A percentile compares a stretch with the other conserved stretches of the same genome.
These are phyloP conservation scores for Poeciliopsis gracilis DNA, from an alignment of 2,797 vertebrate species.

Conservation along the genomic window DNA sequence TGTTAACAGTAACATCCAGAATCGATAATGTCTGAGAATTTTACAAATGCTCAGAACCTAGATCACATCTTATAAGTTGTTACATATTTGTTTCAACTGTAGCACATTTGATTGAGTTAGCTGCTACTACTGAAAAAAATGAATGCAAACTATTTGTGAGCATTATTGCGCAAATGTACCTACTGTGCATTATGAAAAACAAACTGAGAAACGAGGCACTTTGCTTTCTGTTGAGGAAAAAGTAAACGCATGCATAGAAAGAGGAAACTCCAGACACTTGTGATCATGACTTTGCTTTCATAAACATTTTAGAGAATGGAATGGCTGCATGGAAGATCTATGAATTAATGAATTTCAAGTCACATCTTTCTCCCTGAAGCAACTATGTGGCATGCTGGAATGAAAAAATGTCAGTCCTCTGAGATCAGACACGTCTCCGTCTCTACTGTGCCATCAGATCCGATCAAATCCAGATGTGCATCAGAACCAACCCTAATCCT, in stretches of 20 bases:
- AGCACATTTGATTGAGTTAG: neutral
- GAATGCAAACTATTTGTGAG: neutral
- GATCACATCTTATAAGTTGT: neutral
- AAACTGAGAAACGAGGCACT: slow-evolving; percentile 9
- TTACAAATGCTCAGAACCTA: neutral
- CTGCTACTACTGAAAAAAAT: neutral
- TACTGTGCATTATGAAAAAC: neutral
- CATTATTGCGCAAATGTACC: neutral
- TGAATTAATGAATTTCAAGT: slow-evolving; percentile 72
- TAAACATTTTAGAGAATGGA: slow-evolving; percentile 57
- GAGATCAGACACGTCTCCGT: slow-evolving; percentile 76
- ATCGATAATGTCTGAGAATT: neutral
- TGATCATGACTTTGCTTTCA: slow-evolving; percentile 53
- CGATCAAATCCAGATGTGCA: slow-evolving; percentile 75
- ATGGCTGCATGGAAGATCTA: slow-evolving; percentile 60
- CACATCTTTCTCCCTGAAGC: slow-evolving; percentile 56
- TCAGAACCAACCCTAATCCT: slow-evolving; percentile 62
- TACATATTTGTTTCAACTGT: too few relatives aligned
- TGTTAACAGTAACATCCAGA: neutral
- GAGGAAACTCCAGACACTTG: slow-evolving; percentile 40
- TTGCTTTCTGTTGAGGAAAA: slow-evolving; percentile 26
- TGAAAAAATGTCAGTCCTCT: slow-evolving; percentile 70
- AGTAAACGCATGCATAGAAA: slow-evolving; percentile 45
- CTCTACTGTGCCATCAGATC: slow-evolving; percentile 75
- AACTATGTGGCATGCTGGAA: slow-evolving; percentile 73